phyloP scores from a whole-genome alignment of 2,113 vertebrate genomes.

The Cololabis saira region DNA sequence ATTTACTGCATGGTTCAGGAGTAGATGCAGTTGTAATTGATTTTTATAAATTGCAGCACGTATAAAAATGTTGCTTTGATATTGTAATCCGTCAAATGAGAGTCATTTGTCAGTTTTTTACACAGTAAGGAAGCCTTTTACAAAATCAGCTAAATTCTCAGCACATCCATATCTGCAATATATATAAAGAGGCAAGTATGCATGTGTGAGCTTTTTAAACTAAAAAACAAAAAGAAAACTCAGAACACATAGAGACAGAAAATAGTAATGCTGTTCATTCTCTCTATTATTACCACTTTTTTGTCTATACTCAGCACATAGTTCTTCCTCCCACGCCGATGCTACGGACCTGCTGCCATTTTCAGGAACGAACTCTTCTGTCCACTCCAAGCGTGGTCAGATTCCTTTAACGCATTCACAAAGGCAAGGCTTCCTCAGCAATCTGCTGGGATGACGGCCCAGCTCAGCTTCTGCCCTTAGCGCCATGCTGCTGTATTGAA shows the following conservation, averaged over 20 bases:
- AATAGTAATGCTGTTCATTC: slow-evolving; percentile 11
- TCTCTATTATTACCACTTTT: slow-evolving; percentile 43
- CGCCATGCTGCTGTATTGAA: slow-evolving; percentile 67
- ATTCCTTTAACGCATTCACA: slow-evolving; percentile 67
- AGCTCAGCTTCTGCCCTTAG: slow-evolving; percentile 62
- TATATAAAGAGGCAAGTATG: slow-evolving; percentile 13
- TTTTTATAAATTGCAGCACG: slow-evolving; percentile 55
- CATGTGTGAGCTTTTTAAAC: slow-evolving; percentile 54
- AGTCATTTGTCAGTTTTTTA: slow-evolving; percentile 1
- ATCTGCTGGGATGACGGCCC: slow-evolving; percentile 46
- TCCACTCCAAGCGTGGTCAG: slow-evolving; percentile 57
- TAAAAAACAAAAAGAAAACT: not conserved
- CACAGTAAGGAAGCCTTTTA: not conserved
- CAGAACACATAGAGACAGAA: slow-evolving; percentile 30
- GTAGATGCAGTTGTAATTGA: slow-evolving; percentile 61
- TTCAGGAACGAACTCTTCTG: slow-evolving; percentile 67
- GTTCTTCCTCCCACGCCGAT: slow-evolving; percentile 46
- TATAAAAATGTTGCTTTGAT: slow-evolving; percentile 29
- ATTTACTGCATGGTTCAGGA: slow-evolving; percentile 50
- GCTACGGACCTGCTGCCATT: slow-evolving; percentile 54
- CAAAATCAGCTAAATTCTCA: slow-evolving; percentile 37
- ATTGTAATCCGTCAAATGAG: slow-evolving; percentile 50
- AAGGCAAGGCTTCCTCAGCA: slow-evolving; percentile 75
- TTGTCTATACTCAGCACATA: slow-evolving; percentile 61
- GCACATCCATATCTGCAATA: slow-evolving; percentile 1